Conservation (phyloP, 2,888 invertebrate species). For the Odontomyia ornata region DNA sequence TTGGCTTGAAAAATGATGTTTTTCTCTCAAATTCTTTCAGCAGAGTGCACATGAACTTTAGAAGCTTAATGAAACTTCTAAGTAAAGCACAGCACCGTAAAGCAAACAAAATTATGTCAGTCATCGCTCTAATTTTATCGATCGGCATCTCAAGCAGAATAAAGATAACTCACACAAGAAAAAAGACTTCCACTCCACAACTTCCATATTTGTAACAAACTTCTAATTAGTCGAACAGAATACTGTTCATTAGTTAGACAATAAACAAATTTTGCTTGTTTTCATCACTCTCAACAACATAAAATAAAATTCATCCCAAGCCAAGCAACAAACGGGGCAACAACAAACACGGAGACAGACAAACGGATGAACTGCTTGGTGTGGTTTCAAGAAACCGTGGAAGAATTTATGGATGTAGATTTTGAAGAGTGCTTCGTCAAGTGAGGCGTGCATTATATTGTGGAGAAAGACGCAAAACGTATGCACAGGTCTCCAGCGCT, state of each 20-base stretch:
- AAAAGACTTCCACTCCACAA: slow-evolving; percentile 7
- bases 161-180: no score
- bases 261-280: slow-evolving; percentile 21
- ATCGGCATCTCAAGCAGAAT: not conserved
- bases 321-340: no score
- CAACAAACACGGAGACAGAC: no score
- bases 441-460: slow-evolving; percentile 9
- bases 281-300: no score
- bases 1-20: no score
- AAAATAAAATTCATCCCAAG: no score
- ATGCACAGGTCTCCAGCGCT: not conserved
- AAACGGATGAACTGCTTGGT: no score
- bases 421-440: slow-evolving; percentile 8
- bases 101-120: not conserved
- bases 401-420: not conserved
- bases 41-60: no score
- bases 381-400: not conserved
- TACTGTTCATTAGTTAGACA: slow-evolving; percentile 38
- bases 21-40: not conserved
- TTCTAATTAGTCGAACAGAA: slow-evolving; percentile 35
- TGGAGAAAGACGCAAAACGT: no score
- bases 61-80: not conserved
- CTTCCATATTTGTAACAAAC: slow-evolving; percentile 21
- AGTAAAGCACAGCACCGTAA: not conserved
- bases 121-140: not conserved